Evolutionary conservation across 2,888 invertebrate species (phyloP), one percentile per base, ranked within the genome.

Genomic region (Eueremaeus valkanovi): DNA sequence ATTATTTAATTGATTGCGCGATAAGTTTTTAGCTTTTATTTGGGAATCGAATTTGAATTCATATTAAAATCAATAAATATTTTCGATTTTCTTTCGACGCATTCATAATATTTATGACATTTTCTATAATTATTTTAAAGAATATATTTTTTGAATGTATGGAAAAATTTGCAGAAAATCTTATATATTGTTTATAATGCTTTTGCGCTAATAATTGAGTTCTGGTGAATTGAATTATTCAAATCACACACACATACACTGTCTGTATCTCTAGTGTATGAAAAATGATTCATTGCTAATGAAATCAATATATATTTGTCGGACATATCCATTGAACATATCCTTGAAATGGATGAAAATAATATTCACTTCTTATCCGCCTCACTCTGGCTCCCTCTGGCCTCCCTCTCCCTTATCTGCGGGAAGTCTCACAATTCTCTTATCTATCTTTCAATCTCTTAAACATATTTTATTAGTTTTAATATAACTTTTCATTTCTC

Each of bases 231-330:
- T 68, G 68, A 68, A 40, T 68, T 24, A 68, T 68, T 68, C 68
- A 68, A 61, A 61, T n/a, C 58, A 33, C 61, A 31, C n/a, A 49
- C 49, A 49, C 49, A 49, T 11, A 16, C n/a, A n/a, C 33, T 31
- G 24, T 31, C 18, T 31, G 61, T 61, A 31, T 61, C 31, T 27
- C 31, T 58, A 18, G 31, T 61, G 33, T n/a, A 61, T 31, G 9
- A 33, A 61, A 61, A 61, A 68, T 68, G 68, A 68, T 68, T 68
- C 40, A 68, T 68, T 68, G 40, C 40, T 68, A 40, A 68, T 68
- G 42, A 68, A 68, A 68, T 40, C 36, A 61, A 61, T 68, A 68
- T 68, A 40, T 68, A 68, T 68, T 68, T 68, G 68, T 68, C 68
- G 24, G 42, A 68, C 68, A 68, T 29, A 61, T 61, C 3, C 40